Conservation (phyloP, 1,140 invertebrate species). For the Drosophila ohnishii region DNA sequence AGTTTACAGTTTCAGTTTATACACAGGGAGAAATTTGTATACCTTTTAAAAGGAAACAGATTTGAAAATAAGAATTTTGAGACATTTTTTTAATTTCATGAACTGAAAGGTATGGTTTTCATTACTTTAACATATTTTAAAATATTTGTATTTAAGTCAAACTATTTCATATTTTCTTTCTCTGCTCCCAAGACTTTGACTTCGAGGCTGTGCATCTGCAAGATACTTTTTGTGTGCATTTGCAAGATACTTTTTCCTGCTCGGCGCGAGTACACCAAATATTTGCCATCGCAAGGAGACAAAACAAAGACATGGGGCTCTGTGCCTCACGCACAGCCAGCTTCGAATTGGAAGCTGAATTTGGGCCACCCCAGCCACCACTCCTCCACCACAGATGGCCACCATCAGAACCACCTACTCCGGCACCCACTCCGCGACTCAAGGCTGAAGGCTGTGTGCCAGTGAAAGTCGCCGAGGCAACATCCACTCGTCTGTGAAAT, state of each 20-base stretch:
- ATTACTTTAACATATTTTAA: too few relatives aligned
- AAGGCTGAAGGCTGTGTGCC: conserved; percentile 64
- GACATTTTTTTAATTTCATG: too few relatives aligned
- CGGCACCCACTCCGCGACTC: conserved; percentile 3
- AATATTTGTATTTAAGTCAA: neutral
- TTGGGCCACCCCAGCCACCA: conserved; percentile 43
- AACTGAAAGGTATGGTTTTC: too few relatives aligned
- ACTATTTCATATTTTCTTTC: neutral
- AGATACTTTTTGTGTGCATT: conserved; percentile 63
- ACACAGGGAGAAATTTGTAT: neutral
- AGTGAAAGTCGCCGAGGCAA: conserved; percentile 69
- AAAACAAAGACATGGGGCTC: conserved; percentile 46
- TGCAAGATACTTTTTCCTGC: conserved; percentile 39
- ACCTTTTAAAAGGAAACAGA: neutral
- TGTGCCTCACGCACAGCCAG: conserved; percentile 48
- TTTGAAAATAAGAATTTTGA: neutral
- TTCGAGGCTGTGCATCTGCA: conserved; percentile 38
- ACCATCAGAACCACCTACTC: neutral
- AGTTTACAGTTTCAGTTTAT: conserved; percentile 66
- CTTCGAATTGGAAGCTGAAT: conserved; percentile 45
- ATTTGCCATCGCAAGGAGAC: conserved; percentile 62
- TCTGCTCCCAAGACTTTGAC: neutral
- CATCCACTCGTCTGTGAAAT: conserved; percentile 76
- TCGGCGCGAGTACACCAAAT: conserved; percentile 48
- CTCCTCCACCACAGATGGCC: neutral